These are phyloP conservation scores for Periophthalmus modestus DNA, from an alignment of 2,113 vertebrate genomes.

Conservation along the genomic window DNA sequence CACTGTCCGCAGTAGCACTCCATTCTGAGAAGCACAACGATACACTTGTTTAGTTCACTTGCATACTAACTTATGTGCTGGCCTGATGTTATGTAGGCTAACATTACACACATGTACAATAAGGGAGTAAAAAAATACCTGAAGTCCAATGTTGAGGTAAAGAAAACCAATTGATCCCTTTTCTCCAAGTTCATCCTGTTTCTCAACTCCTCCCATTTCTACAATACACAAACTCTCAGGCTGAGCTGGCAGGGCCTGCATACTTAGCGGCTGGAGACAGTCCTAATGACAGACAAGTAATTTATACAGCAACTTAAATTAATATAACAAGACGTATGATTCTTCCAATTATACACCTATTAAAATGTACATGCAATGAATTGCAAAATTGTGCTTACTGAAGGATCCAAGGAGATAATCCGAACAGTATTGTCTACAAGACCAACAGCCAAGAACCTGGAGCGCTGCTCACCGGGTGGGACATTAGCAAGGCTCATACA, in stretches of 20 bases:
- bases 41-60: not conserved
- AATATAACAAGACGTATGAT: not conserved
- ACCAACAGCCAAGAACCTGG: slow-evolving; percentile 93
- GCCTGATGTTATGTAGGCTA: not conserved
- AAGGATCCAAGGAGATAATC: slow-evolving; percentile 96
- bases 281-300: slow-evolving; percentile 76
- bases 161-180: slow-evolving; percentile 95
- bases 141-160: slow-evolving; percentile 96
- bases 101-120: not conserved
- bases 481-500: slow-evolving; percentile 99
- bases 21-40: slow-evolving; percentile 79
- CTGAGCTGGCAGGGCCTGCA: slow-evolving; percentile 97
- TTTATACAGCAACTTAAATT: not conserved
- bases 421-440: slow-evolving; percentile 97
- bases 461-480: slow-evolving; percentile 94
- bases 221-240: slow-evolving; percentile 96
- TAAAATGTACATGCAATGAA: not conserved
- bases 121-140: slow-evolving; percentile 75
- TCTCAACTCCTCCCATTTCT: slow-evolving; percentile 97
- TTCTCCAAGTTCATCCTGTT: slow-evolving; percentile 95
- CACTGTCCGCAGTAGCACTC: slow-evolving; percentile 92
- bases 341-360: not conserved
- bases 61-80: not conserved
- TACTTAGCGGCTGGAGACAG: slow-evolving; percentile 94
- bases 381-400: slow-evolving; percentile 72